Evolutionary conservation across 2,888 invertebrate species (phyloP), one percentile per base, ranked within the genome.

Genomic region (Zhengitettix transpicula): DNA sequence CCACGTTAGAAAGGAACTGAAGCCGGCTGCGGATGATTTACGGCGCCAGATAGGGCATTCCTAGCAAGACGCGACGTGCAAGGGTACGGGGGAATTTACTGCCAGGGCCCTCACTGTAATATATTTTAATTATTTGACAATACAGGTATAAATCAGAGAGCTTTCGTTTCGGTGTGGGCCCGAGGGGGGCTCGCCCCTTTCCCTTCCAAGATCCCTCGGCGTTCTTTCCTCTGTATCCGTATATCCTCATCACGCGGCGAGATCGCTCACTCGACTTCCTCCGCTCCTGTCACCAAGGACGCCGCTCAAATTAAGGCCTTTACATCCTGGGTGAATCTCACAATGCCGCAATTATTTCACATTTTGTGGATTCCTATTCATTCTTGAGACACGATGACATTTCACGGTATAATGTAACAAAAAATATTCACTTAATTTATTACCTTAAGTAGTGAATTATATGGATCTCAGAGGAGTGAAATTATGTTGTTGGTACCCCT

Each of bases 111-210:
- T n/a, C 53, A 28, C 55, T 15, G 17, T 55, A 54, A 58, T 58
- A 58, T 58, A 58, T 58, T 58, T 58, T 58, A 58, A 58, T 58
- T 58, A 58, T 58, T 58, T 58, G 58, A 58, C 58, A 58, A 58
- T 58, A 58, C 58, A 44, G 55, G n/a, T 58, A 58, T 58, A 58
- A 58, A 58, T 58, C 58, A 58, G 42, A 42, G 55, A 15, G 44
- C 47, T 40, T 55, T 55, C 55, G 28, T 53, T 55, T 40, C 28
- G 53, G 16, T 28, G 53, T 16, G 53, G 53, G 12, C 53, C 17
- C 53, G 53, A 28, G 15, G 53, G 12, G 53, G n/a, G 28, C 28
- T 28, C 28, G 28, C 28, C 28, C 28, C 28, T 28, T 28, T 28
- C 28, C 28, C 28, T 28, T 28, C 28, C 28, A 28, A 28, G 28